phyloP scores from a whole-genome alignment of 2,113 vertebrate genomes.

The Narcine bancroftii region DNA sequence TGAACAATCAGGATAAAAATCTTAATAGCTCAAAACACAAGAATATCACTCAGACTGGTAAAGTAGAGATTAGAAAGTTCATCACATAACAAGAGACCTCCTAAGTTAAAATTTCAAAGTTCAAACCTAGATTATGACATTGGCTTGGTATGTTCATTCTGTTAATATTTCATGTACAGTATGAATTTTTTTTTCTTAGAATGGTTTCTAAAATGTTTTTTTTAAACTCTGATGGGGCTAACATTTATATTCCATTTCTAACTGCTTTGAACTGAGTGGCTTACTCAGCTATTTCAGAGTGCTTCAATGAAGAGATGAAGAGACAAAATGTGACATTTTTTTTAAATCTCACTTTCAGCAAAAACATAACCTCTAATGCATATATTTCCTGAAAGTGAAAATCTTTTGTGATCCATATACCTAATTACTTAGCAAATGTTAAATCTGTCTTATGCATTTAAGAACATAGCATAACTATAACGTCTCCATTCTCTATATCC shows the following conservation, averaged over 20 bases:
- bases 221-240: too few species aligned
- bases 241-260: too few species aligned
- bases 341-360: not conserved
- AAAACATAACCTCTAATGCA: not conserved
- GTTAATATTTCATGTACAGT: not conserved
- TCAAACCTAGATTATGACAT: not conserved
- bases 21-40: not conserved
- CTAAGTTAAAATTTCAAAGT: not conserved
- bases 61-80: not conserved
- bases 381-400: not conserved
- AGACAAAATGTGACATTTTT: not conserved
- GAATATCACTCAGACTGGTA: not conserved
- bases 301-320: not conserved
- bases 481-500: too few species aligned
- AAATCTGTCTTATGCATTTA: not conserved
- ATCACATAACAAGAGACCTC: not conserved
- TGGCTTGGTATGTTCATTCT: not conserved
- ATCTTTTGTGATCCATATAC: not conserved
- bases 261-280: too few species aligned
- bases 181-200: not conserved
- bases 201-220: not conserved
- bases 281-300: too few species aligned
- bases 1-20: not conserved
- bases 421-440: not conserved
- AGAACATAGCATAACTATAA: not conserved